These are phyloP conservation scores for Emesis russula DNA, from an alignment of 2,888 invertebrate species.

Conservation along the genomic window DNA sequence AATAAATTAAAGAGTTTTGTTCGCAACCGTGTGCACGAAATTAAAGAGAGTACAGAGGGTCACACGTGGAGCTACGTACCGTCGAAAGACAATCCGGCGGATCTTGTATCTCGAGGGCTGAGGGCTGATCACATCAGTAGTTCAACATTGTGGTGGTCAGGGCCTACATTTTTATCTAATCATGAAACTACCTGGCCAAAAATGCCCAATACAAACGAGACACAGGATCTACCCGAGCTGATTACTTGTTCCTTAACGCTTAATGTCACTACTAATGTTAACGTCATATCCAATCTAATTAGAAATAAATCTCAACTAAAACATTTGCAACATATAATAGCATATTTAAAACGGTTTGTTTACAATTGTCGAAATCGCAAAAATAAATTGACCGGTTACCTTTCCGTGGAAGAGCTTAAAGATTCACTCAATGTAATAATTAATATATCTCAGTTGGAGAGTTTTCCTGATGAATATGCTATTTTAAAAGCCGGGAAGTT, in stretches of 20 bases:
- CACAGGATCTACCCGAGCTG: neutral
- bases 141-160: neutral
- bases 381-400: neutral
- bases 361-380: neutral
- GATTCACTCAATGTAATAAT: neutral
- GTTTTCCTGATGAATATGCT: neutral
- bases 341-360: neutral
- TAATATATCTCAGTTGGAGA: neutral
- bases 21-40: neutral
- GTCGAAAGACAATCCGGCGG: slow-evolving; percentile 35
- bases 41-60: neutral
- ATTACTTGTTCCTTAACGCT: neutral
- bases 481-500: neutral
- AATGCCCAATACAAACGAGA: neutral
- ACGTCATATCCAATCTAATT: neutral
- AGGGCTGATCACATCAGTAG: slow-evolving; percentile 56
- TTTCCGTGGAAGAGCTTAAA: neutral
- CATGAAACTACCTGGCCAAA: neutral
- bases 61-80: neutral
- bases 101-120: slow-evolving; percentile 51
- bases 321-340: neutral
- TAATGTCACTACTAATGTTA: neutral
- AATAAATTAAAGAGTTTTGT: slow-evolving; percentile 23
- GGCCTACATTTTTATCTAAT: neutral
- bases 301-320: neutral